A percentile compares a stretch with the other conserved stretches of the same genome.
Conservation (phyloP, 2,888 invertebrate species). For the Icerya purchasi region DNA sequence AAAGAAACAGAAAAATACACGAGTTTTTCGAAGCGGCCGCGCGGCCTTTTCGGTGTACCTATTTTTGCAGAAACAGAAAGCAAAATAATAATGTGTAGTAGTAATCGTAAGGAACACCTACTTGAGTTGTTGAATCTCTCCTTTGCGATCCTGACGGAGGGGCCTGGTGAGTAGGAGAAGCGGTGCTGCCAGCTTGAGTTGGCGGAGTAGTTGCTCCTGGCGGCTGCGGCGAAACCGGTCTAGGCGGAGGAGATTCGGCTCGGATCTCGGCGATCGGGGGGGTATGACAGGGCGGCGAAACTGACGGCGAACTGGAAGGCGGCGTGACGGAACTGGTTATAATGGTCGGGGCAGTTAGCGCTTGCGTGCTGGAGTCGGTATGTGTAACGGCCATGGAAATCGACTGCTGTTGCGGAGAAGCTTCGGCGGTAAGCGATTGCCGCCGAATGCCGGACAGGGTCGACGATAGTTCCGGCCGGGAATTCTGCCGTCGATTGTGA, state of each 20-base stretch:
- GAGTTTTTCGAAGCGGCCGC: too few relatives aligned
- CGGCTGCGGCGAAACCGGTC: constrained; percentile 11
- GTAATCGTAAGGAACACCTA: constrained; percentile 24
- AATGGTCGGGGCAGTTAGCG: constrained; percentile 43
- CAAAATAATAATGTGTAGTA: too few relatives aligned
- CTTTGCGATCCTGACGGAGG: constrained; percentile 32
- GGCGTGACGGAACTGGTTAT: constrained; percentile 65
- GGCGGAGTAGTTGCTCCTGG: constrained; percentile 13
- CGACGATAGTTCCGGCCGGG: constrained; percentile 23
- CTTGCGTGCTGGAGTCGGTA: constrained; percentile 17
- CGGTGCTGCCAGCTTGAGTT: constrained; percentile 24
- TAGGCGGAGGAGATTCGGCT: constrained; percentile 14
- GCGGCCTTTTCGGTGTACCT: not conserved
- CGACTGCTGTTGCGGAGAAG: constrained; percentile 2
- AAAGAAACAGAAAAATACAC: too few relatives aligned
- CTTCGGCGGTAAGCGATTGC: constrained; percentile 4
- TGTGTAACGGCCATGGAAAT: constrained; percentile 22
- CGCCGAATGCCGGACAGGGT: constrained; percentile 3
- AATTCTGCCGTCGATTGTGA: constrained; percentile 27
- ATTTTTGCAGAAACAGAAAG: not conserved
- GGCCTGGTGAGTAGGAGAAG: constrained; percentile 12
- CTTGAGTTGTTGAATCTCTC: constrained; percentile 68
- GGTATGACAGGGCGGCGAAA: constrained; percentile 22
- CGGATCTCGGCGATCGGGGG: constrained; percentile 6
- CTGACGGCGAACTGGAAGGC: constrained; percentile 50